Percentiles rank a stretch among this genome's conserved stretches.
These are phyloP conservation scores for Petroica traversi DNA, from an alignment of 2,113 vertebrate genomes.

Conservation along the genomic window DNA sequence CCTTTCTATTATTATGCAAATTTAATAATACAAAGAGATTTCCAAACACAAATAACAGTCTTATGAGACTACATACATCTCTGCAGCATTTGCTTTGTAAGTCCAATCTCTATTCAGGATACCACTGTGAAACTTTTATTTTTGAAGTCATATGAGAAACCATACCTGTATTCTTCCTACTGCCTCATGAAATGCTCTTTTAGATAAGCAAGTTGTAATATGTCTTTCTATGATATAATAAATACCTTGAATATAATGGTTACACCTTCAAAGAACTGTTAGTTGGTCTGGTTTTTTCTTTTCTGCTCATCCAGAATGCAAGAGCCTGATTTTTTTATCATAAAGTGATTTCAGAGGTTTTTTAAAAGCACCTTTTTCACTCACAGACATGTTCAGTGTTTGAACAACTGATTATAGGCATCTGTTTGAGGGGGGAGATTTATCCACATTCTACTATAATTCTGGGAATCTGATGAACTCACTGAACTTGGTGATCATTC, in stretches of 20 bases:
- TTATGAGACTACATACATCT: not conserved
- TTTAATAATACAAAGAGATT: not conserved
- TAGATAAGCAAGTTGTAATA: not conserved
- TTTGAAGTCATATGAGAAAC: not conserved
- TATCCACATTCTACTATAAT: not conserved
- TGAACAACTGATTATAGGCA: not conserved
- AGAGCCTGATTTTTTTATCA: not conserved
- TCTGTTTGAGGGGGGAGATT: not conserved
- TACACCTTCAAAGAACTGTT: not conserved
- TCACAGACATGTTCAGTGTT: not conserved
- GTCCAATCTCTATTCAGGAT: not conserved
- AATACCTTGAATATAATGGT: not conserved
- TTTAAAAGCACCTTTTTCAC: not conserved
- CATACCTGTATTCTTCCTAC: not conserved
- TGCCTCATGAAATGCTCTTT: not conserved
- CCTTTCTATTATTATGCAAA: not conserved
- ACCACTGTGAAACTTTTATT: not conserved
- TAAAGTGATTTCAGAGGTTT: not conserved
- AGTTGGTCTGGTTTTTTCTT: not conserved
- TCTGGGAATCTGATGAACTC: not conserved
- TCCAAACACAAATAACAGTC: not conserved
- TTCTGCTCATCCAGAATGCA: not conserved
- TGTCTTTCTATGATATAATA: not conserved
- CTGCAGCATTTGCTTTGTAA: not conserved
- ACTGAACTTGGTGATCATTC: not conserved